Conservation (phyloP, 92 coral and sea anemone species). For the Siderastrea siderea region DNA sequence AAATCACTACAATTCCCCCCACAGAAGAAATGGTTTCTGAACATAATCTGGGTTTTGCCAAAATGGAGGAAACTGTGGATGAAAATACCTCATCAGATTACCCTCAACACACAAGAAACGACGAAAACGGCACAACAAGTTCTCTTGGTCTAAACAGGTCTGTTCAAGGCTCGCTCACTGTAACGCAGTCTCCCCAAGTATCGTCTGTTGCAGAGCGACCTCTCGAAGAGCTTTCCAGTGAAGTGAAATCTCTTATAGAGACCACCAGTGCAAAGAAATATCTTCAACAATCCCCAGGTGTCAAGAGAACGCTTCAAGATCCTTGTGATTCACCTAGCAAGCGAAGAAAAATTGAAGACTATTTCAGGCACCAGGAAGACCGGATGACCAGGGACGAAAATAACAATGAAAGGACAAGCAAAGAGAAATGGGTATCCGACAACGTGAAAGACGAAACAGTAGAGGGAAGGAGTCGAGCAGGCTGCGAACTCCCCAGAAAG, state of each 20-base stretch:
- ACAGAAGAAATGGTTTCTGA: not conserved
- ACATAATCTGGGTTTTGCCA: not conserved
- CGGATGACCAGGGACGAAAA: too few relatives aligned
- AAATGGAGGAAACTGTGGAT: not conserved
- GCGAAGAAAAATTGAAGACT: conserved; percentile 11
- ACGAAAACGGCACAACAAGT: not conserved
- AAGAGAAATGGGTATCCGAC: not conserved
- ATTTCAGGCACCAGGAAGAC: not conserved
- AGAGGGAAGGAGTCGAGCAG: too few relatives aligned
- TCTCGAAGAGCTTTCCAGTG: not conserved
- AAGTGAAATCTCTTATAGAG: not conserved
- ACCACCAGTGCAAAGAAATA: not conserved
- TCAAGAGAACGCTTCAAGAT: too few relatives aligned
- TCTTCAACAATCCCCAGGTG: not conserved
- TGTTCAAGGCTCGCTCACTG: not conserved
- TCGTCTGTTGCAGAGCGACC: too few relatives aligned
- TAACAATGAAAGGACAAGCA: too few relatives aligned
- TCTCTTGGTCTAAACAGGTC: not conserved
- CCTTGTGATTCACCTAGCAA: not conserved
- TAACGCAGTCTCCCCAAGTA: not conserved
- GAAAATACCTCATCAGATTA: not conserved
- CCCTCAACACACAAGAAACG: not conserved
- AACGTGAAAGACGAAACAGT: too few relatives aligned
- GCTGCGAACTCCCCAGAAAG: too few relatives aligned
- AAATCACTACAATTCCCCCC: not conserved